These are phyloP conservation scores for Hemiprocne comata DNA, from an alignment of 2,113 vertebrate genomes.

Conservation along the genomic window DNA sequence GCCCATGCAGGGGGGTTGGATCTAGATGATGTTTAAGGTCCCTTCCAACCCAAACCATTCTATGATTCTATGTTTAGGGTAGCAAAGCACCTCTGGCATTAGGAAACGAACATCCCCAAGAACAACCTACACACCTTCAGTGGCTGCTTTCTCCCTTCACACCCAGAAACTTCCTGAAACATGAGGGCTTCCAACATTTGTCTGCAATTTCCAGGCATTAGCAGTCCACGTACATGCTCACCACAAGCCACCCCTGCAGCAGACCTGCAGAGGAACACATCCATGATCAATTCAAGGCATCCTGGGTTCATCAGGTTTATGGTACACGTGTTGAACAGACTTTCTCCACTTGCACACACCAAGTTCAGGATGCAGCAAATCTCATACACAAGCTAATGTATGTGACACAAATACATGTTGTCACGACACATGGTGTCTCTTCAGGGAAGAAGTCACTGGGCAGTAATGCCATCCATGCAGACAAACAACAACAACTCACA, in stretches of 20 bases:
- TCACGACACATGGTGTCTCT: rapidly evolving
- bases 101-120: rapidly evolving
- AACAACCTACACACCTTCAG: background rate
- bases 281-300: rapidly evolving
- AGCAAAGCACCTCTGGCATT: rapidly evolving
- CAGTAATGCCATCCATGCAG: background rate
- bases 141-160: rapidly evolving
- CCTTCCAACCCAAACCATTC: too few species aligned
- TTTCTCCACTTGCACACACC: background rate
- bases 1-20: too few species aligned
- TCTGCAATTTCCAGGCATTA: rapidly evolving
- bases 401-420: rapidly evolving
- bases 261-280: background rate
- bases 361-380: background rate
- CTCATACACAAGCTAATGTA: rapidly evolving
- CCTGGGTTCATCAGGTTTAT: background rate
- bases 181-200: rapidly evolving
- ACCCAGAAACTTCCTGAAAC: background rate
- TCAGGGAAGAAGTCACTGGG: background rate
- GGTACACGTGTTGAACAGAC: rapidly evolving
- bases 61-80: background rate
- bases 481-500: background rate
- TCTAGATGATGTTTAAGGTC: too few species aligned
- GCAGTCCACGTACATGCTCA: rapidly evolving
- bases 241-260: background rate